These are phyloP conservation scores for Enoplolaimus lenunculus DNA, from an alignment of 2,888 invertebrate genomes.

Conservation along the genomic window DNA sequence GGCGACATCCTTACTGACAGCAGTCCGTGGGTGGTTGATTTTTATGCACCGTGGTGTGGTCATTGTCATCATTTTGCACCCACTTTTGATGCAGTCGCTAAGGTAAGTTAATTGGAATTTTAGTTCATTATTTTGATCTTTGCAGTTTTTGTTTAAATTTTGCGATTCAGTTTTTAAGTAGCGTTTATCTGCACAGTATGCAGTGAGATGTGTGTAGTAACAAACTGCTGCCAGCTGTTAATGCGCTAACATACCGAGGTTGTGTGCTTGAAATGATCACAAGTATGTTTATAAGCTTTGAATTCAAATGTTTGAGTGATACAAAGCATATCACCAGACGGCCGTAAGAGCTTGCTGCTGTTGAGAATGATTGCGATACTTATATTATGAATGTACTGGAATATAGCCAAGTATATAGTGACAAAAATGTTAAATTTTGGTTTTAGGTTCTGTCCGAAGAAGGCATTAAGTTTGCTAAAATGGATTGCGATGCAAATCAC, in stretches of 20 bases:
- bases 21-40: constrained; percentile 47
- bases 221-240: no score
- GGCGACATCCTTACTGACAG: constrained; percentile 46
- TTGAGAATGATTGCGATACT: no score
- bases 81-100: constrained; percentile 53
- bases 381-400: no score
- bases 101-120: no score
- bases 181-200: no score
- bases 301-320: background rate
- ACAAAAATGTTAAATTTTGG: no score
- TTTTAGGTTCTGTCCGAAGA: constrained; percentile 12
- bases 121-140: background rate
- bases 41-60: constrained; percentile 48
- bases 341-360: no score
- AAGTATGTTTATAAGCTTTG: background rate
- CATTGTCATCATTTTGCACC: constrained; percentile 55
- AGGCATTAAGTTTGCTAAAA: constrained; percentile 48
- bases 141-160: no score
- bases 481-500: constrained; percentile 53
- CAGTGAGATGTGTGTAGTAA: no score
- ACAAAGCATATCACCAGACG: no score
- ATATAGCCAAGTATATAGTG: no score
- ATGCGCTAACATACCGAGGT: no score
- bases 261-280: background rate
- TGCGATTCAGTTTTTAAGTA: background rate